Evolutionary conservation across 2,113 vertebrate genomes (phyloP).

Genomic region (Pteropus alecto): DNA sequence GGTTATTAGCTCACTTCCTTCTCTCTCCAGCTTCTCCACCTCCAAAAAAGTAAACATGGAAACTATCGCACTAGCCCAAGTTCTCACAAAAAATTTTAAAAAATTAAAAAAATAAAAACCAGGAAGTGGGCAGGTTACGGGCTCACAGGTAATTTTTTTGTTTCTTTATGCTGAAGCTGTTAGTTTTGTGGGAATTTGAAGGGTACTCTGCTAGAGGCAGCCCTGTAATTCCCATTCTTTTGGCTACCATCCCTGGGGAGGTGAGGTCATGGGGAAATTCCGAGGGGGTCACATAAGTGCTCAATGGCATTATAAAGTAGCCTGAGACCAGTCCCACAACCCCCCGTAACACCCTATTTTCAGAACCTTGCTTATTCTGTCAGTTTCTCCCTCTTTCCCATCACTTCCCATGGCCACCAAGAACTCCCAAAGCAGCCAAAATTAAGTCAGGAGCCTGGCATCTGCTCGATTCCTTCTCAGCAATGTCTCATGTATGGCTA

Average conservation of each 20-base stretch:
- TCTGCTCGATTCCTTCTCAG: background rate
- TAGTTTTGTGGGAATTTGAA: background rate
- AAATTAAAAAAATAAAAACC: background rate
- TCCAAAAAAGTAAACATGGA: background rate
- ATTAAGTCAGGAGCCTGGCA: background rate
- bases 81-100: background rate
- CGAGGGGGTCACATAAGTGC: background rate
- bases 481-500: background rate
- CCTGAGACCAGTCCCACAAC: background rate
- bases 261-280: conserved; percentile 38
- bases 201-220: background rate
- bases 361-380: background rate
- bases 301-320: background rate
- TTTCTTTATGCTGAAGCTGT: background rate
- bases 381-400: background rate
- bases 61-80: background rate
- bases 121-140: background rate
- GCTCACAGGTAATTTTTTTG: background rate
- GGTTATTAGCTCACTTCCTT: conserved; percentile 18
- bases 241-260: background rate
- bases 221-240: background rate
- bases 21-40: background rate
- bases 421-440: background rate
- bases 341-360: background rate
- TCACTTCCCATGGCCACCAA: background rate